Evolutionary conservation across 2,797 vertebrate genomes (phyloP).

Genomic region (Cirrhinus molitorella): DNA sequence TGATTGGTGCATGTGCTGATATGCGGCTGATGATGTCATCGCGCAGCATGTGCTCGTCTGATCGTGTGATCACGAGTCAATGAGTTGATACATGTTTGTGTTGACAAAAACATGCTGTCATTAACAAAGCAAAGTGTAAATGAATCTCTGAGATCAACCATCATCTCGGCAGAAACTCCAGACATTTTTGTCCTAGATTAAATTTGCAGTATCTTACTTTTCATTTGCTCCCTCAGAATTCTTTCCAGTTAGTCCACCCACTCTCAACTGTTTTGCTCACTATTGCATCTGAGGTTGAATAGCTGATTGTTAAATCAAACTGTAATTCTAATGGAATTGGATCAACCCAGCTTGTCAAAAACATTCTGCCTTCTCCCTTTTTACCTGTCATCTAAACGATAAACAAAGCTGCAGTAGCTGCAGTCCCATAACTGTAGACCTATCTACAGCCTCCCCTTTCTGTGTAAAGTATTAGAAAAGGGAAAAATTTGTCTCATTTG

Average conservation of each 20-base stretch:
- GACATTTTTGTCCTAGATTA: background rate
- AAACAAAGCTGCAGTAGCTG: no score
- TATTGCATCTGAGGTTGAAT: background rate
- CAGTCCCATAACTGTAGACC: background rate
- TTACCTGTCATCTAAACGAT: background rate
- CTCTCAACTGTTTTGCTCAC: background rate
- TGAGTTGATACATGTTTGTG: background rate
- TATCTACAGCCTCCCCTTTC: background rate
- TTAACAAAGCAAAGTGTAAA: background rate
- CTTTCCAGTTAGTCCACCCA: background rate
- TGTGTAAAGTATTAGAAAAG: background rate
- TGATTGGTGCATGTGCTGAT: background rate
- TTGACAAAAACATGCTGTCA: background rate
- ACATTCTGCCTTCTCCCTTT: background rate
- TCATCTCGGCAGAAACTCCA: background rate
- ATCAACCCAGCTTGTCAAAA: background rate
- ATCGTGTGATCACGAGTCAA: background rate
- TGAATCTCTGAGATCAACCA: background rate
- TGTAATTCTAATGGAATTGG: background rate
- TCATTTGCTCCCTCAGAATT: background rate
- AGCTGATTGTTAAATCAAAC: background rate
- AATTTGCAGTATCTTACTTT: background rate
- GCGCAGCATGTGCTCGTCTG: background rate
- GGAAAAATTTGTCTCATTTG: background rate
- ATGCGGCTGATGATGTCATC: background rate